Percentiles rank a stretch among this genome's conserved stretches.
phyloP scores from a whole-genome alignment of 2,797 vertebrate species.

The Rhinichthys osculus region DNA sequence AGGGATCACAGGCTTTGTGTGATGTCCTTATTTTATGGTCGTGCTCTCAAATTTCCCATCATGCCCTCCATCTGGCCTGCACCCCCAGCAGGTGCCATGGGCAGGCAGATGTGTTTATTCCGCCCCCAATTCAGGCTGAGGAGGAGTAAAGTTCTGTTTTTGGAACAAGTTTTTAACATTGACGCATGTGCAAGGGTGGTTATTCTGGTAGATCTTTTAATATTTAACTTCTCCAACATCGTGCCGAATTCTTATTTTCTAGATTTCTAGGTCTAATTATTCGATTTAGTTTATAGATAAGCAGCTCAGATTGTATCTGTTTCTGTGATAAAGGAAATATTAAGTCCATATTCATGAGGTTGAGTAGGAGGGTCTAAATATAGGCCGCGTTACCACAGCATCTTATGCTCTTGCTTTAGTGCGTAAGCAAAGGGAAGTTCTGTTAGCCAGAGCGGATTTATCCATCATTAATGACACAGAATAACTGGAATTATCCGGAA shows the following conservation, averaged over 20 bases:
- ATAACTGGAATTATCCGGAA: conserved; percentile 70
- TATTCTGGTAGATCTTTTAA: neutral
- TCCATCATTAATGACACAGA: conserved; percentile 66
- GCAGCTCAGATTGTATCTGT: conserved; percentile 29
- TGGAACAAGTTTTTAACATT: neutral
- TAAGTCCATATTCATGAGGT: conserved; percentile 30
- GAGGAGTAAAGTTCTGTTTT: neutral
- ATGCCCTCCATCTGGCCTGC: conserved; percentile 60
- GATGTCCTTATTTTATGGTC: conserved; percentile 70
- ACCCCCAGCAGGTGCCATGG: conserved; percentile 21
- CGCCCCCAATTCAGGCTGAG: conserved; percentile 27
- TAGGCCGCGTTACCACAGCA: neutral
- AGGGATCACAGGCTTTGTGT: conserved; percentile 71
- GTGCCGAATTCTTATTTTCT: neutral
- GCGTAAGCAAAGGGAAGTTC: conserved; percentile 50
- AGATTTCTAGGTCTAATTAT: neutral
- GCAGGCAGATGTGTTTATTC: conserved; percentile 42
- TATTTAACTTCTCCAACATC: neutral
- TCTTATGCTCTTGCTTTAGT: neutral
- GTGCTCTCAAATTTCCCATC: conserved; percentile 64
- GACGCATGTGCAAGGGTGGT: neutral
- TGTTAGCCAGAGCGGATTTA: conserved; percentile 60
- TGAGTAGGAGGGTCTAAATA: conserved; percentile 26
- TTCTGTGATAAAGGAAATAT: conserved; percentile 41
- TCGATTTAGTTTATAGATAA: conserved; percentile 17